Evolutionary conservation across 2,113 vertebrate species (phyloP), one percentile per base, ranked within the genome.

Genomic region (Clarias macrocephalus): DNA sequence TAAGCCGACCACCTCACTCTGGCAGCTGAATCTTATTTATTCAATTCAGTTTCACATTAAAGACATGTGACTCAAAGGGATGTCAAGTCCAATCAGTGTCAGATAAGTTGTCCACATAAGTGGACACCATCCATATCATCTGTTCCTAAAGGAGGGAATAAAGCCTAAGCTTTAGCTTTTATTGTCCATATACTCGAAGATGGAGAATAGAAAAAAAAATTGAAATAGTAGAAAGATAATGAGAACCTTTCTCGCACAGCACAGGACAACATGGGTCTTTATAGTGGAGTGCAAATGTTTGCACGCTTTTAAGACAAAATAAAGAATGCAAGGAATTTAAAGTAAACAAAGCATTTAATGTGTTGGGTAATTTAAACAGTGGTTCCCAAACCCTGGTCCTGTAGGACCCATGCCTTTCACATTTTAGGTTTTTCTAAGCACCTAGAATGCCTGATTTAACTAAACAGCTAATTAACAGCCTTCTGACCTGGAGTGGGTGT

Each of bases 1-100:
- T 80, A 68, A 48, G 19, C 76, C 80, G 62, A 68, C 62, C 79
- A 66, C 75, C 76, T 80, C n/a, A 80, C 19, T n/a, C 48, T 12
- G 23, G 28, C n/a, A 56, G 63, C 76, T 33, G 76, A 80, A 80
- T 80, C 60, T n/a, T 86, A 86, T 86, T 86, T 80, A 68, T 80
- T 86, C 28, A 68, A 85, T 65, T 85, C 60, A 33, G 48, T 79
- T 66, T 48, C 76, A 80, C 60, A 52, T 79, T 48, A 48, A 48
- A 77, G 59, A 77, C 84, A 80, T 16, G 75, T 16, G n/a, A 76
- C 62, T 42, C 85, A 80, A 56, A 65, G n/a, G 60, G 21, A 37
- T 25, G 75, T 86, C 85, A 86, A 30, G 5, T 86, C 60, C 62
- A 19, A 68, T 86, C 63, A 86, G 76, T 16, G 11, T 80, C 76